A percentile compares a stretch with the other conserved stretches of the same genome.
phyloP scores from a whole-genome alignment of 2,797 vertebrate genomes.

The Peromyscus nudipes region DNA sequence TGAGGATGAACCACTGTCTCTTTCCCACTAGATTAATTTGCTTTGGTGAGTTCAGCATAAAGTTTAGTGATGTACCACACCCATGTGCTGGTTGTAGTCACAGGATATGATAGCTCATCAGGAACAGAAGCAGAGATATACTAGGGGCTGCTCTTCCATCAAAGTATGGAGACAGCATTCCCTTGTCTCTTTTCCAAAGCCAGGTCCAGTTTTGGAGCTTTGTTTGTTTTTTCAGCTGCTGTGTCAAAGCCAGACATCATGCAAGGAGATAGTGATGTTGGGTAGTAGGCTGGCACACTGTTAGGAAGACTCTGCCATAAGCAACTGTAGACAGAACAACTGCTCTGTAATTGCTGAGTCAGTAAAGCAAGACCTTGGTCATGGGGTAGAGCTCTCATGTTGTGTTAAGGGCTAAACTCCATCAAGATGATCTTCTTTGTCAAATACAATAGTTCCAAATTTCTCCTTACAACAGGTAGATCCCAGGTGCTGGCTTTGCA shows the following conservation, averaged over 20 bases:
- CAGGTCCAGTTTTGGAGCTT: not conserved
- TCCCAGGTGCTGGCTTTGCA: constrained; percentile 47
- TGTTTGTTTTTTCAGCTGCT: not conserved
- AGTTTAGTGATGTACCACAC: constrained; percentile 34
- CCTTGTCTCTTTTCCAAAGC: constrained; percentile 55
- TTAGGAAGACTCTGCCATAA: constrained; percentile 47
- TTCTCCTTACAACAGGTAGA: constrained; percentile 24
- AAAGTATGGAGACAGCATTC: constrained; percentile 11
- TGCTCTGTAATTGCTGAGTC: constrained; percentile 5
- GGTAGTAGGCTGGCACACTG: not conserved
- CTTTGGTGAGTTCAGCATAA: constrained; percentile 52
- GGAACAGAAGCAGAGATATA: constrained; percentile 42
- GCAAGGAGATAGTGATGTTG: constrained; percentile 42
- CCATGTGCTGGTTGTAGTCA: constrained; percentile 11
- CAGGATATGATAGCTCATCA: constrained; percentile 2
- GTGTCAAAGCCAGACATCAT: constrained; percentile 66
- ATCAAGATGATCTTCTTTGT: constrained; percentile 53
- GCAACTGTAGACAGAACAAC: constrained; percentile 42
- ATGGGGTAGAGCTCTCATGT: not conserved
- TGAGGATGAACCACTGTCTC: not conserved
- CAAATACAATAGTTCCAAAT: constrained; percentile 43
- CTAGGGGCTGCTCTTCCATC: not conserved
- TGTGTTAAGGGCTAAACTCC: constrained; percentile 52
- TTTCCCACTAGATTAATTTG: constrained; percentile 47
- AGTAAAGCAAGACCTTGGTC: constrained; percentile 55